phyloP scores from a whole-genome alignment of 2,797 vertebrate species.

The Allobates femoralis region DNA sequence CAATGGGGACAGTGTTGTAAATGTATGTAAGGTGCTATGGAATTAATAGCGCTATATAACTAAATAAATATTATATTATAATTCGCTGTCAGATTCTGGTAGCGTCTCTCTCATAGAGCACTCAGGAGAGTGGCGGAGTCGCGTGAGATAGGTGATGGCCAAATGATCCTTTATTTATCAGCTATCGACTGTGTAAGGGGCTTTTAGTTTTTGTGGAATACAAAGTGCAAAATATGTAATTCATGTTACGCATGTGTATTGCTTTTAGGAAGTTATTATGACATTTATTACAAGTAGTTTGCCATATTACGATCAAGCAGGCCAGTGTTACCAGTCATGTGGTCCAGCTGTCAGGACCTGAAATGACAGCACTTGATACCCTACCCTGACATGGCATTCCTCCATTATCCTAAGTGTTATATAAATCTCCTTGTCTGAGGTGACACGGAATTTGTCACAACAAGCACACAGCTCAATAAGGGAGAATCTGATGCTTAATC shows the following conservation, averaged over 20 bases:
- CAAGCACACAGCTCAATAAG: constrained; percentile 35
- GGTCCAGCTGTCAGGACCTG: constrained; percentile 22
- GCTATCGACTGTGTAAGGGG: no score
- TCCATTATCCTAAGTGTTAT: constrained; percentile 40
- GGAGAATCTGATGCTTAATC: constrained; percentile 38
- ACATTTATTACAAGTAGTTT: constrained; percentile 21
- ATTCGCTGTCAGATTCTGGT: no score
- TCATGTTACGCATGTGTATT: background rate
- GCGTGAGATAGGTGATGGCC: no score
- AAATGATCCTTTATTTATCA: no score
- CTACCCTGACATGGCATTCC: constrained; percentile 29
- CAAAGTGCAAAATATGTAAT: background rate
- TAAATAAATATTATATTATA: no score
- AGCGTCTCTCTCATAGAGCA: no score
- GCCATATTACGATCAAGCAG: constrained; percentile 11
- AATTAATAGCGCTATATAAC: no score
- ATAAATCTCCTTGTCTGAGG: constrained; percentile 44
- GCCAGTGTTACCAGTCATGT: background rate
- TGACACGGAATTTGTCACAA: constrained; percentile 34
- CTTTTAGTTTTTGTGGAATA: background rate
- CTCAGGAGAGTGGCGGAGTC: no score
- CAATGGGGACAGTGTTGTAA: no score
- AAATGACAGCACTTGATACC: constrained; percentile 29
- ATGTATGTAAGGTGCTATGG: no score
- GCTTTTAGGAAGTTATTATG: background rate